Conservation (phyloP, 2,797 vertebrate genomes). For the Cottoperca gobio region DNA sequence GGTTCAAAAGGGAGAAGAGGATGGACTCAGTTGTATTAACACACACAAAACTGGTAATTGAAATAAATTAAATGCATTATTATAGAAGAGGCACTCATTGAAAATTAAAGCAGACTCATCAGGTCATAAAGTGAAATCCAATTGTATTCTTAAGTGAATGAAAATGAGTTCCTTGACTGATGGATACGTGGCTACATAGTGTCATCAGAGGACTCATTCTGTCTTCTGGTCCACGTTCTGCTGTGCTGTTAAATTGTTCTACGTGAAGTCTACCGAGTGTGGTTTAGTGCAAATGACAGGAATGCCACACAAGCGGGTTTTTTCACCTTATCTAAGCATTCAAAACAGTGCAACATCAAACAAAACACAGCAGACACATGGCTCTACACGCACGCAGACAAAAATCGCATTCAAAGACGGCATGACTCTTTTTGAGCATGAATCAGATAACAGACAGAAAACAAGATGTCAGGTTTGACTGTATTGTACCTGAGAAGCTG, state of each 20-base stretch:
- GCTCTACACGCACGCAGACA: background rate
- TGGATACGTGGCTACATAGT: slow-evolving; percentile 17
- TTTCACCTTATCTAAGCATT: slow-evolving; percentile 70
- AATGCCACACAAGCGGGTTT: slow-evolving; percentile 66
- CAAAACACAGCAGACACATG: slow-evolving; percentile 31
- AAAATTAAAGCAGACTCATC: slow-evolving; percentile 4
- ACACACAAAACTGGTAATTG: slow-evolving; percentile 17
- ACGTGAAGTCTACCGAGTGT: slow-evolving; percentile 38
- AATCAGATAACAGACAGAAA: slow-evolving; percentile 42
- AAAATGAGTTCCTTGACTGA: slow-evolving; percentile 37
- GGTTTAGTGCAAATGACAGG: slow-evolving; percentile 68
- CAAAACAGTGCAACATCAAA: slow-evolving; percentile 51
- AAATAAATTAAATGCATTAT: slow-evolving; percentile 14
- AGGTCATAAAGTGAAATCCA: slow-evolving; percentile 23
- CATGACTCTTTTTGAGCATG: slow-evolving; percentile 28
- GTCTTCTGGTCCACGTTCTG: slow-evolving; percentile 60
- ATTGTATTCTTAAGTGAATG: slow-evolving; percentile 21
- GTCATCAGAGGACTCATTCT: slow-evolving; percentile 68
- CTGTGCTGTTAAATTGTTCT: slow-evolving; percentile 64
- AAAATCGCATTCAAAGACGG: slow-evolving; percentile 3
- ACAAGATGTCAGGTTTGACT: slow-evolving; percentile 41
- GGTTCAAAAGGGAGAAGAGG: slow-evolving; percentile 34
- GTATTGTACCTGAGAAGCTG: slow-evolving; percentile 93
- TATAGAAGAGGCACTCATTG: background rate
- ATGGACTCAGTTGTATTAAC: slow-evolving; percentile 35